Conservation (phyloP, 2,888 invertebrate species). For the Drosophila sordidapex region DNA sequence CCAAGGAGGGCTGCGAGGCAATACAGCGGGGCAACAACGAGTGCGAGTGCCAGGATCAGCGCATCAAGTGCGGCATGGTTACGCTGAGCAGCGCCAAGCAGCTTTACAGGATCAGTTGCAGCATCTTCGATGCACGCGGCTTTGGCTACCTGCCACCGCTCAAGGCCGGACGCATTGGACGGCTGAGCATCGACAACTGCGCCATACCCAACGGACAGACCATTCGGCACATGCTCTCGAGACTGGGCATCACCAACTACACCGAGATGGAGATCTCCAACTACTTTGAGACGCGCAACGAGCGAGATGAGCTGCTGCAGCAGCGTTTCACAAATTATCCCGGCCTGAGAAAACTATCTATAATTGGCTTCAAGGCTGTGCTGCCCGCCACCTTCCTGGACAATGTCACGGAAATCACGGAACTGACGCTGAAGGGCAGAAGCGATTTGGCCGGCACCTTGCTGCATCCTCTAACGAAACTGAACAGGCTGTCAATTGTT, state of each 20-base stretch:
- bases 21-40: conserved; percentile 56
- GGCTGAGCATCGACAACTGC: conserved; percentile 58
- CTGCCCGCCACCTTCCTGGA: conserved; percentile 57
- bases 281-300: conserved; percentile 60
- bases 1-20: conserved; percentile 59
- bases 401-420: conserved; percentile 53
- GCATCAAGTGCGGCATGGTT: conserved; percentile 68
- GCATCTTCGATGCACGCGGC: conserved; percentile 63
- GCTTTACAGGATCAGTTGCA: conserved; percentile 59
- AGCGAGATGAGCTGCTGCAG: conserved; percentile 61
- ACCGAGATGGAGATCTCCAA: conserved; percentile 61
- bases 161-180: conserved; percentile 53
- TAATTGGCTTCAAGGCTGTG: conserved; percentile 54
- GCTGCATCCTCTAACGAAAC: conserved; percentile 54
- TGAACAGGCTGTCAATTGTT: conserved; percentile 56
- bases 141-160: conserved; percentile 65
- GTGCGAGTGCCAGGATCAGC: conserved; percentile 66
- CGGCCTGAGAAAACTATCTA: conserved; percentile 44
- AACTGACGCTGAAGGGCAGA: conserved; percentile 56
- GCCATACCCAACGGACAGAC: conserved; percentile 63
- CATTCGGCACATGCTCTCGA: conserved; percentile 48
- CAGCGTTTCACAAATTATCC: conserved; percentile 66
- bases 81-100: conserved; percentile 54
- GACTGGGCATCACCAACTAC: conserved; percentile 63
- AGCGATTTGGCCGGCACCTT: conserved; percentile 59